Evolutionary conservation across 2,797 vertebrate genomes (phyloP).

Genomic region (Xyrichtys novacula): DNA sequence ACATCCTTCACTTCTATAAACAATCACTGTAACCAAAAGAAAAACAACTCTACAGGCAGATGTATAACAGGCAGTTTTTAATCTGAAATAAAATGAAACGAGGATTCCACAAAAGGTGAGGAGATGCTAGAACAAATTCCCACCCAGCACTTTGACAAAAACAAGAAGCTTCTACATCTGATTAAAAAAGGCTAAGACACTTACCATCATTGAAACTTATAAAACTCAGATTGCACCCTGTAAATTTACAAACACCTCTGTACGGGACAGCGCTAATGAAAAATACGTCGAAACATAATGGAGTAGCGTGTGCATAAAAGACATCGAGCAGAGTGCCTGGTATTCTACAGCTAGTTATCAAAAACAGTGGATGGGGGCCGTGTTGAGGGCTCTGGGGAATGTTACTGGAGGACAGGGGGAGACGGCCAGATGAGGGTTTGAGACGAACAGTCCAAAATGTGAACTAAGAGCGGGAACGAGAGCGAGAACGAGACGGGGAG

Average conservation of each 20-base stretch:
- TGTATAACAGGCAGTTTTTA: slow-evolving; percentile 72
- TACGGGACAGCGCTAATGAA: slow-evolving; percentile 62
- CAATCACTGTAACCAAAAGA: neutral
- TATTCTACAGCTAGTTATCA: slow-evolving; percentile 80
- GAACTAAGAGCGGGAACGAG: slow-evolving; percentile 83
- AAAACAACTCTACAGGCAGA: slow-evolving; percentile 3
- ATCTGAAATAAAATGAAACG: slow-evolving; percentile 79
- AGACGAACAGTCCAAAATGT: slow-evolving; percentile 53
- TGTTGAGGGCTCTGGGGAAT: slow-evolving; percentile 57
- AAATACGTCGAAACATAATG: slow-evolving; percentile 59
- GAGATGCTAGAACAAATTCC: slow-evolving; percentile 51
- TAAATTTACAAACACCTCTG: slow-evolving; percentile 72
- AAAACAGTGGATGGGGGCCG: slow-evolving; percentile 59
- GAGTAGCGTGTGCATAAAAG: slow-evolving; percentile 67
- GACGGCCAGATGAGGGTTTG: slow-evolving; percentile 17
- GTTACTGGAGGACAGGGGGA: slow-evolving; percentile 40
- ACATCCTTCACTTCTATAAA: too few relatives aligned
- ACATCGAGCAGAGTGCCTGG: slow-evolving; percentile 58
- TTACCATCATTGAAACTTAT: slow-evolving; percentile 74
- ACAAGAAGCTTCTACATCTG: slow-evolving; percentile 63
- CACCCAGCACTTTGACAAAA: slow-evolving; percentile 59
- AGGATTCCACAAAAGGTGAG: slow-evolving; percentile 70
- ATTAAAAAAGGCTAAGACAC: slow-evolving; percentile 77
- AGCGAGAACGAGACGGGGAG: slow-evolving; percentile 78
- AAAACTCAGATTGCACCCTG: slow-evolving; percentile 77